Evolutionary conservation across 1,140 invertebrate genomes (phyloP), one percentile per base, ranked within the genome.

Genomic region (Ganaspis sp.): DNA sequence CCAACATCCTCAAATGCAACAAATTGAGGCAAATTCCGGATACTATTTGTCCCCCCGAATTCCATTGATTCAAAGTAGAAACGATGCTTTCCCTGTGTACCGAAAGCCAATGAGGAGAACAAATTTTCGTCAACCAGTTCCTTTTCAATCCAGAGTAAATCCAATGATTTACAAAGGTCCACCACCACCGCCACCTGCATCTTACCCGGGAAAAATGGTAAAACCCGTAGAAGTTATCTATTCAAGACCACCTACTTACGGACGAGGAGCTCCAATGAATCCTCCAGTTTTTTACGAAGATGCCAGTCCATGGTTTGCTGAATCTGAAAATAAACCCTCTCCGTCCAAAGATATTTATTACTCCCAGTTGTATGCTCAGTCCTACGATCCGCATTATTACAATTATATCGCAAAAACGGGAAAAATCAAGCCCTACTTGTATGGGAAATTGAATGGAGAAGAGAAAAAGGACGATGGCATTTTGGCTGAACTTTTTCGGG

Each of bases 371-470:
- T 90, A 89, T 53, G 79, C 86, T 0, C 89, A 90, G 49, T 90
- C 89, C n/a, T 90, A 90, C 73, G 89, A 90, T 71, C 89, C 89
- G 54, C 79, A 90, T 76, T 90, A 90, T 12, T 90, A 90, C 70
- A 89, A 90, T 26, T 89, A 90, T 29, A 90, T 90, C 15, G 87
- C 86, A 0, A 85, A 90, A 71, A 90, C 88, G 11, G 88, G 89
- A 0, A 90, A 90, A 69, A 86, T 90, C 0, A 90, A 90, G 26
- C 89, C 89, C 0, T 78, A 88, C 69, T 75, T 90, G 1, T 90
- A 90, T 17, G 89, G 89, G 0, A 90, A 90, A 77, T 73, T 89
- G 0, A 83, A 86, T 4, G 74, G 81, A 6, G 72, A 82, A n/a
- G 76, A 77, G 6, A 74, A 79, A 0, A 79, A 86, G 37, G 81